phyloP scores from a whole-genome alignment of 2,113 vertebrate genomes.

The Anolis sagrei region DNA sequence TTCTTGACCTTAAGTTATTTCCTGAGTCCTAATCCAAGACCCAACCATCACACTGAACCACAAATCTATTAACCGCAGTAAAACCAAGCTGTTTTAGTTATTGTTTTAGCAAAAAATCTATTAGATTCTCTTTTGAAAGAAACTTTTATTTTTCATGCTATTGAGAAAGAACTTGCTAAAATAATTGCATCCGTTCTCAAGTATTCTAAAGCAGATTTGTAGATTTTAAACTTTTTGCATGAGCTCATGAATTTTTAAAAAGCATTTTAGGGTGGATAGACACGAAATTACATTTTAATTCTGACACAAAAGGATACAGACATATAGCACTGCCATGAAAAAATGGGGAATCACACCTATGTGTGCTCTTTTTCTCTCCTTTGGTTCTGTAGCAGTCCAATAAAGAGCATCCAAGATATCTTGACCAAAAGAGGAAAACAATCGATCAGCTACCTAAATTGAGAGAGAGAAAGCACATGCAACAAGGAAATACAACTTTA shows the following conservation, averaged over 20 bases:
- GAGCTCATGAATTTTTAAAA: background rate
- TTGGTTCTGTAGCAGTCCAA: constrained; percentile 98
- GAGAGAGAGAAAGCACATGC: background rate
- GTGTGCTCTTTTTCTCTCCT: constrained; percentile 92
- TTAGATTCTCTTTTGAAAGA: too few relatives aligned
- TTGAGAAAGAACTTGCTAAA: background rate
- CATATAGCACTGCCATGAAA: constrained; percentile 95
- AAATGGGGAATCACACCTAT: constrained; percentile 97
- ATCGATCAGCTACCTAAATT: constrained; percentile 92
- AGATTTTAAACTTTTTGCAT: background rate
- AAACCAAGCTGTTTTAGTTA: too few relatives aligned
- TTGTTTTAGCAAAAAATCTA: too few relatives aligned
- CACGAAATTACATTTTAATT: constrained; percentile 5
- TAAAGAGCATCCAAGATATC: constrained; percentile 98
- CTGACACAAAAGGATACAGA: constrained; percentile 90
- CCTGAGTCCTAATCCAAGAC: too few relatives aligned
- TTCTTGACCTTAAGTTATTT: too few relatives aligned
- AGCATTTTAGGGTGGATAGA: background rate
- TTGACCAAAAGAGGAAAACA: constrained; percentile 98
- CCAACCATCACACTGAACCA: too few relatives aligned
- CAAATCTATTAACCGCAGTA: too few relatives aligned
- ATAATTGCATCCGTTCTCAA: background rate
- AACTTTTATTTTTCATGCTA: too few relatives aligned
- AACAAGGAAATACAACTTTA: background rate
- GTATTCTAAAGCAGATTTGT: background rate